Evolutionary conservation across 2,888 invertebrate genomes (phyloP).

Genomic region (Steinernema hermaphroditum): DNA sequence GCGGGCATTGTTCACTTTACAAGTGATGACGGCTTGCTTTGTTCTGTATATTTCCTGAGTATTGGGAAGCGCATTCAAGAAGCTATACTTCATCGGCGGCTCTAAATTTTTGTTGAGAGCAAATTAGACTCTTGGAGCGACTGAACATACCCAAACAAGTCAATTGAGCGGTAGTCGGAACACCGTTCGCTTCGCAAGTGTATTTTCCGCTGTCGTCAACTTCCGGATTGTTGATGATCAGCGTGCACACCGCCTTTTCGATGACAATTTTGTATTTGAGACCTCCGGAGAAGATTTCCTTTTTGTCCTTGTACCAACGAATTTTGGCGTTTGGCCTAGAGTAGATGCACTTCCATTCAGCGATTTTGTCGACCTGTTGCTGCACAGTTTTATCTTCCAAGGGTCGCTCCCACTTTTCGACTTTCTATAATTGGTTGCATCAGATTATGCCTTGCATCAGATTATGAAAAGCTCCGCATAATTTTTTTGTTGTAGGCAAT

Average conservation of each 20-base stretch:
- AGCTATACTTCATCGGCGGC: conserved; percentile 89
- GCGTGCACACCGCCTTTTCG: conserved; percentile 85
- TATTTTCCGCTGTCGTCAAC: conserved; percentile 95
- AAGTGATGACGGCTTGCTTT: conserved; percentile 77
- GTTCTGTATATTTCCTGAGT: conserved; percentile 84
- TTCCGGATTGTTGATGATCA: conserved; percentile 86
- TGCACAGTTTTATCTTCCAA: conserved; percentile 61
- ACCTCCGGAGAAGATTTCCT: conserved; percentile 69
- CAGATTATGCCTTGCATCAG: background rate
- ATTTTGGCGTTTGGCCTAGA: conserved; percentile 82
- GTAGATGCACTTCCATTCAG: conserved; percentile 88
- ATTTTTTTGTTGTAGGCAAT: too few relatives aligned
- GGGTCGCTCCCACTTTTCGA: conserved; percentile 63
- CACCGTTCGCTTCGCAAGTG: conserved; percentile 88
- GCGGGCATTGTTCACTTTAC: conserved; percentile 87
- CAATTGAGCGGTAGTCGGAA: conserved; percentile 84
- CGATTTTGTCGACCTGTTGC: conserved; percentile 82
- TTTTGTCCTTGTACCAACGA: conserved; percentile 67
- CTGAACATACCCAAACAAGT: conserved; percentile 79
- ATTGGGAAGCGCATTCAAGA: conserved; percentile 86
- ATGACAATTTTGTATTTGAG: conserved; percentile 93
- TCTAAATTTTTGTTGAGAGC: too few relatives aligned
- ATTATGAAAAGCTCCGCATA: too few relatives aligned
- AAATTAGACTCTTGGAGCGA: too few relatives aligned
- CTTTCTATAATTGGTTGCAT: conserved; percentile 43